phyloP scores from a whole-genome alignment of 1,140 invertebrate species.

The Neodiprion virginianus region DNA sequence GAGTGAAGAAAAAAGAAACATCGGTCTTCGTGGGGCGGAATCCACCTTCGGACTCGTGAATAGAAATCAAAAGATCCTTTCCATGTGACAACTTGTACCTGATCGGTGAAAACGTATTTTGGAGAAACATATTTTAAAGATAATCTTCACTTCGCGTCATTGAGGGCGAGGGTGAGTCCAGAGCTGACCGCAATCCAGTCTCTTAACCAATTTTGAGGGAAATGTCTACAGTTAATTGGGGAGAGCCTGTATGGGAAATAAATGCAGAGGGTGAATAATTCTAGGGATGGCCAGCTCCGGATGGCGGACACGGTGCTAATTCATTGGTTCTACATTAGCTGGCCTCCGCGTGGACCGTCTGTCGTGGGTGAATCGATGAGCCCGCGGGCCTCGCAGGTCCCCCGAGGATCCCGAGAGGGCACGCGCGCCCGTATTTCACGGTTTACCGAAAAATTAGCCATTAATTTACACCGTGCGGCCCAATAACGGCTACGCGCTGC shows the following conservation, averaged over 20 bases:
- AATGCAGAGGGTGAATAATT: slow-evolving; percentile 3
- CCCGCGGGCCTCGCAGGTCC: slow-evolving; percentile 29
- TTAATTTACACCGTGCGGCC: slow-evolving; percentile 49
- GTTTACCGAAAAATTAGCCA: slow-evolving; percentile 55
- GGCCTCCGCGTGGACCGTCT: slow-evolving; percentile 52
- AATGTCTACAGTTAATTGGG: too few relatives aligned
- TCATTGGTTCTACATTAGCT: slow-evolving; percentile 47
- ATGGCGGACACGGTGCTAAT: slow-evolving; percentile 45
- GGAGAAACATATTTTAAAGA: too few relatives aligned
- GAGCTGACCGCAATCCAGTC: too few relatives aligned
- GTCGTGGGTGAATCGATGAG: slow-evolving; percentile 36
- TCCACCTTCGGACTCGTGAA: too few relatives aligned
- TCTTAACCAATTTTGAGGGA: too few relatives aligned
- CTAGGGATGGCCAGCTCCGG: slow-evolving; percentile 22
- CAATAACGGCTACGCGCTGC: slow-evolving; percentile 20
- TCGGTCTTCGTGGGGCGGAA: too few relatives aligned
- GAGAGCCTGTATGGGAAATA: not conserved
- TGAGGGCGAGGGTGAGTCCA: too few relatives aligned
- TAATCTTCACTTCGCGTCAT: too few relatives aligned
- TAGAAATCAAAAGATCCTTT: too few relatives aligned
- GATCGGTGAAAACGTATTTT: too few relatives aligned
- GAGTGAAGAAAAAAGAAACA: too few relatives aligned
- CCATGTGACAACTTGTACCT: too few relatives aligned
- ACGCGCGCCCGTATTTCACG: slow-evolving; percentile 52
- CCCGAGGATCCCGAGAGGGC: slow-evolving; percentile 30